Base-by-base conservation (phyloP, 1,140 invertebrate genomes). In the Neodiprion fabricii region DNA sequence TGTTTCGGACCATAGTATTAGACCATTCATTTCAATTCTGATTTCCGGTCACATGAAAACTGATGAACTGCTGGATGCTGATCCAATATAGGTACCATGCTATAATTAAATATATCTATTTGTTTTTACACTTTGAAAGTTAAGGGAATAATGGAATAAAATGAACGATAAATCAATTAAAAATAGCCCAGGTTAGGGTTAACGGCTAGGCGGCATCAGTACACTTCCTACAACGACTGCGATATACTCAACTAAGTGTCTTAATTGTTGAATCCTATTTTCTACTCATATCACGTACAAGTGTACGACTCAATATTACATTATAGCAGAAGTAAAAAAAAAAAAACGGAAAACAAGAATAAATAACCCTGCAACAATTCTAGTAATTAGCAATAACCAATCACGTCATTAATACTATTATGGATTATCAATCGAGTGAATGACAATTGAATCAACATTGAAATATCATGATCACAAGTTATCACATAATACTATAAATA, bases 231-330 rank as follows among this genome's bases (percentile, higher is more conserved):
- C 65, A 77, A 77, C 78, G 78, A 81, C 73, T 79, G 79, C 77
- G 76, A 81, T 80, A 76, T 79, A 80, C 73, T 81, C 76, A 79
- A 83, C 78, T 78, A 82, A 82, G 80, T 84, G 81, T 83, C 82
- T 83, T 84, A 82, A 81, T 71, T 70, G 69, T 83, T 79, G 75
- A 79, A 74, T 75, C 74, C 74, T 75, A 75, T 75, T 75, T 70
- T 67, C 40, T 53, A 48, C 67, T 69, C 67, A 69, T 69, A 69
- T 69, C 17, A 50, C 75, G 50, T 75, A 47, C 53, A 72, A 74
- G 70, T 73, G 21, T 14, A 74, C 48, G 65, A 74, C 53, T 74
- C 73, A 50, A 73, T n/a, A 12, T 40, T 40, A 40, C 28, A 40
- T 40, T 40, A 40, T 40, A 40, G 28, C 28, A 40, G 28, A 48